phyloP scores from a whole-genome alignment of 1,140 invertebrate species.

The Brachionus rotundiformis region DNA sequence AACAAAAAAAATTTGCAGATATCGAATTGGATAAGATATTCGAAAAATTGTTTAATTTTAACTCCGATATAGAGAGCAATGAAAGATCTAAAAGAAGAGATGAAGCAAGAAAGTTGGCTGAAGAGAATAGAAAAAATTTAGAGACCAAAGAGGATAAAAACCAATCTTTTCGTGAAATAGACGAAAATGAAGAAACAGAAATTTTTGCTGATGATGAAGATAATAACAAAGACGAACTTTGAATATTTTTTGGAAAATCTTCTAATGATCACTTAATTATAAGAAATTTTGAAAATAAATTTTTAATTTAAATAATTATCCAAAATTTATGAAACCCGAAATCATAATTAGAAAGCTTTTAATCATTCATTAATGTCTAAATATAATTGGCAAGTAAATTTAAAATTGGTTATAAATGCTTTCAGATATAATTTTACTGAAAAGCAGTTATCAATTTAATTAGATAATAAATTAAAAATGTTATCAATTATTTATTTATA shows the following conservation, averaged over 20 bases:
- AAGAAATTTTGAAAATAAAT: no score
- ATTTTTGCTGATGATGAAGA: conserved; percentile 36
- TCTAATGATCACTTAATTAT: no score
- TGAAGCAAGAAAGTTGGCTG: neutral
- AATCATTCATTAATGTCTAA: no score
- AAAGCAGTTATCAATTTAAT: no score
- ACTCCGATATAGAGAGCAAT: neutral
- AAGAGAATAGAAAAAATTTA: neutral
- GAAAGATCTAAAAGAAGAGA: conserved; percentile 17
- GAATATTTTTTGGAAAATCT: neutral
- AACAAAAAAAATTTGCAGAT: conserved; percentile 10
- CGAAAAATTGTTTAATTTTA: neutral
- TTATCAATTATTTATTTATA: no score
- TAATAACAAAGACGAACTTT: neutral
- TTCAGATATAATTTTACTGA: no score
- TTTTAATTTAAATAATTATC: no score
- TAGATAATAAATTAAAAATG: no score
- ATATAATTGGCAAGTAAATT: no score
- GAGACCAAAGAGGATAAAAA: neutral
- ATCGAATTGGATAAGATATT: neutral
- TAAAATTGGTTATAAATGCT: no score
- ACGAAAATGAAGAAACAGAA: conserved; percentile 27
- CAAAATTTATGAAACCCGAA: no score
- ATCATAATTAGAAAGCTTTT: no score
- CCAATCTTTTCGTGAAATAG: neutral